A percentile compares a stretch with the other conserved stretches of the same genome.
phyloP scores from a whole-genome alignment of 2,113 vertebrate genomes.

The Cephalopholis sonnerati region DNA sequence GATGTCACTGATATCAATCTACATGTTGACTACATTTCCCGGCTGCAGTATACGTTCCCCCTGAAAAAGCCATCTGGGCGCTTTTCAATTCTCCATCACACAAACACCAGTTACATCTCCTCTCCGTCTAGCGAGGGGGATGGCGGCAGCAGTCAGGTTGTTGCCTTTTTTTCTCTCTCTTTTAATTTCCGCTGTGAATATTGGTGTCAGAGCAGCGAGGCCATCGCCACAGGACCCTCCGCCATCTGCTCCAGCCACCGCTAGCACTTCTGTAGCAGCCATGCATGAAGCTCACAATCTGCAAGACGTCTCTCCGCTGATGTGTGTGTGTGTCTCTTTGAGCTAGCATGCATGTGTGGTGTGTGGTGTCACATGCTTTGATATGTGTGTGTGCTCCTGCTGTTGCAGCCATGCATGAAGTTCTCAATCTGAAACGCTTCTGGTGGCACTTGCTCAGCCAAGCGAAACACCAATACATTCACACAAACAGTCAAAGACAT shows the following conservation, averaged over 20 bases:
- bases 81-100: constrained; percentile 53
- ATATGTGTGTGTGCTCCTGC: constrained; percentile 40
- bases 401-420: constrained; percentile 68
- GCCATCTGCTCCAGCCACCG: constrained; percentile 79
- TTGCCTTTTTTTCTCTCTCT: constrained; percentile 21
- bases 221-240: constrained; percentile 73
- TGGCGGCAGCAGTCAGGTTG: constrained; percentile 63
- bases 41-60: constrained; percentile 4
- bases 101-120: constrained; percentile 71
- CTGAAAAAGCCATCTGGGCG: constrained; percentile 64
- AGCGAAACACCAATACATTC: constrained; percentile 50
- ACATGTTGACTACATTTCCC: constrained; percentile 73
- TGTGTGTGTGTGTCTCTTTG: constrained; percentile 50
- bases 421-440: constrained; percentile 62
- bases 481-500: constrained; percentile 22
- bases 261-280: constrained; percentile 74
- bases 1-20: constrained; percentile 73
- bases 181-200: constrained; percentile 74
- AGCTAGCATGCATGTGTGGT: not conserved
- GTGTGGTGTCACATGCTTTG: constrained; percentile 47
- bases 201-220: constrained; percentile 69
- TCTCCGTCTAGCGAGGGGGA: constrained; percentile 54
- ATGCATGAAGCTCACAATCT: constrained; percentile 80
- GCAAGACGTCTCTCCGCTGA: constrained; percentile 66
- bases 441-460: constrained; percentile 62